These are phyloP conservation scores for Pituophis catenifer DNA, from an alignment of 2,113 vertebrate genomes.

Conservation along the genomic window DNA sequence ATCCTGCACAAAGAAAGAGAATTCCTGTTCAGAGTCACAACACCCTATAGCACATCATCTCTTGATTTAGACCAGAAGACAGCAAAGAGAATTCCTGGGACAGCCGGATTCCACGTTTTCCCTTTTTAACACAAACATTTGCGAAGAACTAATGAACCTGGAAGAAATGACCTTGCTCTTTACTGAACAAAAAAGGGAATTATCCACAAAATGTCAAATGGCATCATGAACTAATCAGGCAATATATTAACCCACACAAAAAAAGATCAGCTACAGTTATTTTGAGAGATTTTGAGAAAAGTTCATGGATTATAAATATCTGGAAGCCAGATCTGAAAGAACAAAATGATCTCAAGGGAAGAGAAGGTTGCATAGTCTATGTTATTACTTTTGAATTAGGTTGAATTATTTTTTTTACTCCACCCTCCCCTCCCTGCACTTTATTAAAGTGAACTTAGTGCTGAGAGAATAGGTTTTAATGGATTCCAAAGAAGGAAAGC, in stretches of 20 bases:
- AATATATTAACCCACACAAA: conserved; percentile 13
- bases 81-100: conserved; percentile 21
- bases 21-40: conserved; percentile 18
- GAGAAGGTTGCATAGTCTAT: conserved; percentile 23
- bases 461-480: not conserved
- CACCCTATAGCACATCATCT: not conserved
- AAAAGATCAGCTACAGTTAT: conserved; percentile 40
- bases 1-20: conserved; percentile 26
- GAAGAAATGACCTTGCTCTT: conserved; percentile 41
- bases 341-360: conserved; percentile 37
- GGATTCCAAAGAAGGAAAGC: not conserved
- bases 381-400: conserved; percentile 18
- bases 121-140: conserved; percentile 23
- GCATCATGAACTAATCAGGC: conserved; percentile 29
- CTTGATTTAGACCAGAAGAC: conserved; percentile 37
- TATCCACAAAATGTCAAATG: conserved; percentile 24
- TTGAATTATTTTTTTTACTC: conserved; percentile 1
- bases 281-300: conserved; percentile 52
- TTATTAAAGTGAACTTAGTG: not conserved
- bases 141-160: not conserved
- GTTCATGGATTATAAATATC: conserved; percentile 35
- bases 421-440: conserved; percentile 6
- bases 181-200: conserved; percentile 37
- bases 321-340: conserved; percentile 18
- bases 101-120: conserved; percentile 32